These are phyloP conservation scores for Dolichomitus sp. DNA, from an alignment of 2,888 invertebrate species.

Conservation along the genomic window DNA sequence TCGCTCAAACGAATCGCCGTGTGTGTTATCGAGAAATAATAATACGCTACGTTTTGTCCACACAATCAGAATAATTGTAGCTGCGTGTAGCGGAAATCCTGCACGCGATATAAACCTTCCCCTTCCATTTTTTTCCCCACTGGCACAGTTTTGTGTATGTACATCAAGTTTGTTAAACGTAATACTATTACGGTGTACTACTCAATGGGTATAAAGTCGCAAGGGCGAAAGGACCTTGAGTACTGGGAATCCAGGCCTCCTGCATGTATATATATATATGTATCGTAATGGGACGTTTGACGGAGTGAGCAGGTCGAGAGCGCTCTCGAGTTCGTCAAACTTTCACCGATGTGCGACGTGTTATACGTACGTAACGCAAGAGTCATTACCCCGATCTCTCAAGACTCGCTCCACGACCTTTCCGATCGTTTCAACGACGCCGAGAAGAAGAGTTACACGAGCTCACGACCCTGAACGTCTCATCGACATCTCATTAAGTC, in stretches of 20 bases:
- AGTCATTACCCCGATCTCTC: slow-evolving; percentile 37
- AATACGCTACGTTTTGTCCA: slow-evolving; percentile 11
- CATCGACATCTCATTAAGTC: slow-evolving; percentile 52
- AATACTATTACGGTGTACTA: not conserved
- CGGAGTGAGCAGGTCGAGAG: slow-evolving; percentile 54
- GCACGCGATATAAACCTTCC: slow-evolving; percentile 38
- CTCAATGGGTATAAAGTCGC: not conserved
- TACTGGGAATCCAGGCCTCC: slow-evolving; percentile 3
- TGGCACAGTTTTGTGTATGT: not conserved
- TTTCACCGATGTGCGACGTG: slow-evolving; percentile 20
- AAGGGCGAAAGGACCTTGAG: slow-evolving; percentile 29
- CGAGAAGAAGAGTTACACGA: slow-evolving; percentile 4
- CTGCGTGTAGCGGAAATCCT: slow-evolving; percentile 48
- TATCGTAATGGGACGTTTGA: slow-evolving; percentile 32
- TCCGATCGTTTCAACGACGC: slow-evolving; percentile 29
- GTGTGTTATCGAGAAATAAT: slow-evolving; percentile 19
- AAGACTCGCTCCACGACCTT: slow-evolving; percentile 27
- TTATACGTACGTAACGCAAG: slow-evolving; percentile 32
- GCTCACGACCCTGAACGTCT: slow-evolving; percentile 37
- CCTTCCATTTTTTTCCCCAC: not conserved
- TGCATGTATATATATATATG: not conserved
- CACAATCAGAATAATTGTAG: slow-evolving; percentile 48
- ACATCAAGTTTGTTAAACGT: slow-evolving; percentile 2
- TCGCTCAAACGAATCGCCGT: not conserved
- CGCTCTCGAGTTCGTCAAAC: slow-evolving; percentile 60